phyloP scores from a whole-genome alignment of 2,888 invertebrate genomes.

The Phorcus lineatus region DNA sequence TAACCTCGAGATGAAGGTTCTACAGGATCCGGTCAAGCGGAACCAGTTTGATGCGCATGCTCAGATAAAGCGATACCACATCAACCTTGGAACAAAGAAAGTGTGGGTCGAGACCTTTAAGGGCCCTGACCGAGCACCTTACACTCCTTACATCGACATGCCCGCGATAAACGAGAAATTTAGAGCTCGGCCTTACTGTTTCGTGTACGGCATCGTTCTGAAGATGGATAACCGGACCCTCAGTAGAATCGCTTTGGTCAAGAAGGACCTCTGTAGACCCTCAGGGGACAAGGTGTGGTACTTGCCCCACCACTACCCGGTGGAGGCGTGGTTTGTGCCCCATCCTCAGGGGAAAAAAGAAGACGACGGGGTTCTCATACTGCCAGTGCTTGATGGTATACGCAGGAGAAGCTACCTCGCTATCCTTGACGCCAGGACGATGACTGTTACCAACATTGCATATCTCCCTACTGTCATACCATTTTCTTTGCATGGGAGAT shows the following conservation, averaged over 20 bases:
- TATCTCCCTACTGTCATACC: conserved; percentile 66
- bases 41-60: conserved; percentile 59
- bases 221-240: conserved; percentile 59
- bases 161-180: conserved; percentile 69
- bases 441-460: conserved; percentile 57
- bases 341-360: conserved; percentile 53
- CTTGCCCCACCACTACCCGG: conserved; percentile 56
- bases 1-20: conserved; percentile 51
- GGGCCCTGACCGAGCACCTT: conserved; percentile 26
- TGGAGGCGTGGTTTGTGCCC: conserved; percentile 69
- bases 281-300: conserved; percentile 55
- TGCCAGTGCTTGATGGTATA: conserved; percentile 64
- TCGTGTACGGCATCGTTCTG: conserved; percentile 65
- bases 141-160: conserved; percentile 57
- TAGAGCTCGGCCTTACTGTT: conserved; percentile 63
- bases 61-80: conserved; percentile 55
- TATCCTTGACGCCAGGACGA: conserved; percentile 62
- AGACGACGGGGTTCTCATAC: conserved; percentile 69
- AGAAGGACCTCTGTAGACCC: conserved; percentile 65
- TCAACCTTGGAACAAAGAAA: conserved; percentile 46
- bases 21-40: conserved; percentile 51
- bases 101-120: conserved; percentile 39
- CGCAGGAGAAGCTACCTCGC: conserved; percentile 57
- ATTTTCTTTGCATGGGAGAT: conserved; percentile 69
- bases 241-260: conserved; percentile 62